phyloP scores from a whole-genome alignment of 2,113 vertebrate species.

The Neolamprologus tretocephalus region DNA sequence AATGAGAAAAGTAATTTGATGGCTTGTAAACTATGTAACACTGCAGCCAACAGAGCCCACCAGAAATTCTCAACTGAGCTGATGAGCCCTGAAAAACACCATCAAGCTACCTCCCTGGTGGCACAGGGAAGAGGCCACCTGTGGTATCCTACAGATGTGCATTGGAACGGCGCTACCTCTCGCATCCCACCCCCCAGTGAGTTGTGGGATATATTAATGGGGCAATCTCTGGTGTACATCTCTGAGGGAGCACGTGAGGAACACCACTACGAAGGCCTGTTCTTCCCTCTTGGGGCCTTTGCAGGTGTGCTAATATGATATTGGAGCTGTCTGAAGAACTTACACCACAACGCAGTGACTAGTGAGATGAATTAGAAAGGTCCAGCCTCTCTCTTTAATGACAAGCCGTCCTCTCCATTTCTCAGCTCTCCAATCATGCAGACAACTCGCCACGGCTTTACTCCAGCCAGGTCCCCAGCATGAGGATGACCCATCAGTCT shows the following conservation, averaged over 20 bases:
- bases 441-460: slow-evolving; percentile 36
- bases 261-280: slow-evolving; percentile 49
- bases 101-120: slow-evolving; percentile 14
- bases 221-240: slow-evolving; percentile 73
- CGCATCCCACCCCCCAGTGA: slow-evolving; percentile 18
- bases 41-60: background rate
- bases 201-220: slow-evolving; percentile 80
- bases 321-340: slow-evolving; percentile 40
- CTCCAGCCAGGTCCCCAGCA: slow-evolving; percentile 59
- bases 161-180: slow-evolving; percentile 41
- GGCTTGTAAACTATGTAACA: background rate
- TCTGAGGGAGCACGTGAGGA: slow-evolving; percentile 60
- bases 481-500: slow-evolving; percentile 69
- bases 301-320: slow-evolving; percentile 70
- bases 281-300: slow-evolving; percentile 63
- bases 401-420: slow-evolving; percentile 34
- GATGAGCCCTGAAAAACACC: slow-evolving; percentile 8
- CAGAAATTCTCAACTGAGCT: background rate
- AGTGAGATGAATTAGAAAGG: slow-evolving; percentile 31
- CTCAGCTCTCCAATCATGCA: slow-evolving; percentile 53
- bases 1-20: background rate
- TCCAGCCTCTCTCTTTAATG: slow-evolving; percentile 40
- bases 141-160: slow-evolving; percentile 54
- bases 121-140: slow-evolving; percentile 37
- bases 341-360: slow-evolving; percentile 4